Evolutionary conservation across 1,140 invertebrate species (phyloP), one percentile per base, ranked within the genome.

Genomic region (Diachasma alloeum): DNA sequence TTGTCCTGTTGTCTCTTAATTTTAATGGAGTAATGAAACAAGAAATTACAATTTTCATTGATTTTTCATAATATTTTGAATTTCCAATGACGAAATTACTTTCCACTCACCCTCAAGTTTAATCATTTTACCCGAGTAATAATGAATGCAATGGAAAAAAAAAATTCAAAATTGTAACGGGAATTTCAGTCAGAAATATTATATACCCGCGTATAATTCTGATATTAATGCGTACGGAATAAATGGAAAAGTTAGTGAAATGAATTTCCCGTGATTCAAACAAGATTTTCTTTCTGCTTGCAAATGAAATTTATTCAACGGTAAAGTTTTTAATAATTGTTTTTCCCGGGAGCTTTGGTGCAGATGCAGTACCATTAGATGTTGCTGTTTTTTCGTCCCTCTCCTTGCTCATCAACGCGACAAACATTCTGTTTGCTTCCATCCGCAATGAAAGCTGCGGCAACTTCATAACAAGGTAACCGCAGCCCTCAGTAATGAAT

Each of bases 401-500:
- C 59, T 53, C 9, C 48, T 53, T 53, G n/a, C 6, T 19, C 15
- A 9, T 53, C 48, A 63, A 31, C 22, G 24, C 59, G 19, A 63
- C 19, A 63, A 63, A 63, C 59, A 63, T 63, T 63, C 19, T 63
- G 24, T 63, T 63, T 63, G 59, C 59, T n/a, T 63, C 59, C 59
- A 63, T 63, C 59, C 59, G 59, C 22, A 63, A 63, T 63, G 59
- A 31, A 63, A 63, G 59, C 59, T 1, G 24, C 4, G 59, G 19
- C 59, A 63, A 63, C 59, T 63, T 63, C 59, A 31, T 63, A 63
- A 63, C 59, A 63, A 63, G 59, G 22, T 63, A 63, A 63, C 59
- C 59, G 59, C 59, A 63, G 59, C 9, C 59, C 26, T 26, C 59
- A 63, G 19, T 63, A 63, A 63, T 63, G 59, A 31, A 26, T 63